phyloP scores from a whole-genome alignment of 2,797 vertebrate genomes.

The Argentina silus region DNA sequence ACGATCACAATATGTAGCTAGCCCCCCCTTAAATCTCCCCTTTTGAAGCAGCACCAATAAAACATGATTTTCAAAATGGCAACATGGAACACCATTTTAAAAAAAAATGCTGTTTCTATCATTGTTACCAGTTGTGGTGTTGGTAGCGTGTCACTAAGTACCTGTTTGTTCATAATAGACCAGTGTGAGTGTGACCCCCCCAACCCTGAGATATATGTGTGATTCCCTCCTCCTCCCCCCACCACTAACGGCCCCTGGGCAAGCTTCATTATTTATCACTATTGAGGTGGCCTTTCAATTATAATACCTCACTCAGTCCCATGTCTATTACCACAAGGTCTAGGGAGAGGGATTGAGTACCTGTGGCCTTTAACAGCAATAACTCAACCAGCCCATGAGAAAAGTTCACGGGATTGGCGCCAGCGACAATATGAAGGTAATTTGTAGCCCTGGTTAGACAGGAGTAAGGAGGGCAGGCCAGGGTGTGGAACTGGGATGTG shows the following conservation, averaged over 20 bases:
- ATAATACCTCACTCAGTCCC: slow-evolving; percentile 53
- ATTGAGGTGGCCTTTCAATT: slow-evolving; percentile 71
- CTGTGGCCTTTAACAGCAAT: slow-evolving; percentile 47
- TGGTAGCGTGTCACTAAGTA: slow-evolving; percentile 21
- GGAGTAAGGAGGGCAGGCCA: not conserved
- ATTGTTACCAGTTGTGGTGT: not conserved
- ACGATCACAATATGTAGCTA: slow-evolving; percentile 17
- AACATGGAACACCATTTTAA: not conserved
- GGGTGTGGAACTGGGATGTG: slow-evolving; percentile 33
- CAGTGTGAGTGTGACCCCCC: slow-evolving; percentile 34
- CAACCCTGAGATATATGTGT: slow-evolving; percentile 30
- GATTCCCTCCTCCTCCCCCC: slow-evolving; percentile 31
- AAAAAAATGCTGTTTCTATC: not conserved
- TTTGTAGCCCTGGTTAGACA: slow-evolving; percentile 41
- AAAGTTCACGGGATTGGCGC: slow-evolving; percentile 45
- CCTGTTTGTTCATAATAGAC: slow-evolving; percentile 50
- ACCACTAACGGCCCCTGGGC: slow-evolving; percentile 59
- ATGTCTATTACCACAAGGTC: slow-evolving; percentile 51
- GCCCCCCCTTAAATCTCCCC: not conserved
- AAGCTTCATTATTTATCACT: slow-evolving; percentile 74
- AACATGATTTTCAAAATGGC: not conserved
- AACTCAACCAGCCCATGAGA: slow-evolving; percentile 49
- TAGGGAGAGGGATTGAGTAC: slow-evolving; percentile 58
- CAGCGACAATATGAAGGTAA: slow-evolving; percentile 43
- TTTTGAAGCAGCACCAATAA: no score